Base-by-base conservation (phyloP, 2,888 invertebrate species). In the Tachina grossa region DNA sequence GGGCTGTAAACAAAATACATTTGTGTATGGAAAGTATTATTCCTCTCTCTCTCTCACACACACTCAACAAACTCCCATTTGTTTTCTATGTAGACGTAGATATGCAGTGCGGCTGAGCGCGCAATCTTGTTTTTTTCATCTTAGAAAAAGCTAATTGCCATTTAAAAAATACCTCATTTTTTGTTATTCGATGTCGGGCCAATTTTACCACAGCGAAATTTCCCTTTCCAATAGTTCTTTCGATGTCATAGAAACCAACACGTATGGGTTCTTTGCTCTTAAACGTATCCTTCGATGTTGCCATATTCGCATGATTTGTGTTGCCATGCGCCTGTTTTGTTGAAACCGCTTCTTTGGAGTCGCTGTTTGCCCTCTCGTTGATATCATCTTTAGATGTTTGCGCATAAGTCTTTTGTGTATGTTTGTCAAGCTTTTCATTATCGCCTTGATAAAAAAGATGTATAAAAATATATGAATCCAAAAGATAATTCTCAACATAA, bases 191-290 rank as follows among this genome's bases (percentile, higher is more conserved):
- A 95, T 99, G 99, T 92, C 97, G 96, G 89, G 99, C 99, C 92
- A 99, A 94, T 94, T 99, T 99, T 90, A 99, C 99, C 90, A 99
- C 98, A 89, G 99, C 99, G 94, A 99, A 99, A 94, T 99, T 99
- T 76, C 99, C 99, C 93, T 98, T 98, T 90, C 99, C 99, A 91
- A 99, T 98, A 90, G 99, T 99, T 91, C 97, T 95, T 93, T 98
- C 98, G 93, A 99, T 98, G 93, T 98, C 98, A 93, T 99, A 99
- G 94, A 98, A 98, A 89, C 99, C 99, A 91, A 99, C 98, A 90
- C 97, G 95, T 91, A 97, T 96, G 89, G 96, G 95, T 90, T 95
- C 95, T 93, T 95, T 95, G 0, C 88, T 87, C 76, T 89, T 90
- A 4, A 90, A 86, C 72, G 88, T 71, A 31, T 90, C 89, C 84